phyloP scores from a whole-genome alignment of 2,797 vertebrate genomes.

The Pipistrellus pygmaeus region DNA sequence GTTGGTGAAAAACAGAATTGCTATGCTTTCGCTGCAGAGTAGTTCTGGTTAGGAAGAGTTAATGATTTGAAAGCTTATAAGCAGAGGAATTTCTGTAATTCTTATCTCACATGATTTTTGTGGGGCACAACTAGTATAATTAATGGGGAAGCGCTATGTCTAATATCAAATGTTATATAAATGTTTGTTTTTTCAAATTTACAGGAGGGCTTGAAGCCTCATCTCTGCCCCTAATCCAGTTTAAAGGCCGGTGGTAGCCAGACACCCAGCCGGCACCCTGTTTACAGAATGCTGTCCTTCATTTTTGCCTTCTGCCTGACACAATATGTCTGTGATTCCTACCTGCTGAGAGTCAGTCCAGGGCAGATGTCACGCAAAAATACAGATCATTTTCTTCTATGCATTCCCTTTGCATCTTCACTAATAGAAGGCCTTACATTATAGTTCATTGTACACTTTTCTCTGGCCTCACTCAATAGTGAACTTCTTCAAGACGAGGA shows the following conservation, averaged over 20 bases:
- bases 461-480: not conserved
- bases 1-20: not conserved
- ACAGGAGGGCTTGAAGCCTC: not conserved
- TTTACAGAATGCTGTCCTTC: not conserved
- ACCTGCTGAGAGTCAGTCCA: not conserved
- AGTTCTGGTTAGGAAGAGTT: not conserved
- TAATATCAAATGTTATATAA: slow-evolving; percentile 8
- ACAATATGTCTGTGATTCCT: not conserved
- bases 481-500: not conserved
- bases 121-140: not conserved
- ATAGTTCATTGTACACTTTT: not conserved
- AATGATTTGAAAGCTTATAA: slow-evolving; percentile 30
- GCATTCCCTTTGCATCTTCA: not conserved
- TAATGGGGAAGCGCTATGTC: not conserved
- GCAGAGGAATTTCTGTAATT: slow-evolving; percentile 1
- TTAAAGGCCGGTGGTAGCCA: not conserved
- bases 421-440: not conserved
- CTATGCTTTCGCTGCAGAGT: not conserved
- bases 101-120: not conserved
- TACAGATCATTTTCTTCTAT: not conserved
- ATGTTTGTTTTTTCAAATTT: slow-evolving; percentile 17
- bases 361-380: not conserved
- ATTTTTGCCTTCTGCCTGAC: not conserved
- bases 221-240: not conserved
- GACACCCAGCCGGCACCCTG: not conserved